Evolutionary conservation across 2,888 invertebrate species (phyloP).

Genomic region (Blera fallax): DNA sequence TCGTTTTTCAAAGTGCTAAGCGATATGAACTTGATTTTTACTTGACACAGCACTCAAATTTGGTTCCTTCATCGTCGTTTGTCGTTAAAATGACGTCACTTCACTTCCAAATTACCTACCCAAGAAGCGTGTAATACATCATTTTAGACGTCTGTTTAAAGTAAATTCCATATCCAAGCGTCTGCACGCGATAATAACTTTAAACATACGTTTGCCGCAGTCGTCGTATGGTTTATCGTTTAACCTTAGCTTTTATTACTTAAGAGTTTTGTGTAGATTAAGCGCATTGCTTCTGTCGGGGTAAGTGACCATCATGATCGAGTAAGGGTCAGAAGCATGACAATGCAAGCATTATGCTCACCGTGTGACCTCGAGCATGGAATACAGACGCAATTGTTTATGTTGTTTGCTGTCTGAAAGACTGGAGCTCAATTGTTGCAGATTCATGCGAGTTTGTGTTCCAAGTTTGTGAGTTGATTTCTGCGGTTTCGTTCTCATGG

Average conservation of each 20-base stretch:
- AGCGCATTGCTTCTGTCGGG: slow-evolving; percentile 26
- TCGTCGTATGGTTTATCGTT: neutral
- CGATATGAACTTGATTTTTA: slow-evolving; percentile 63
- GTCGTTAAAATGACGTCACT: slow-evolving; percentile 51
- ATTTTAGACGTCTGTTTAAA: slow-evolving; percentile 37
- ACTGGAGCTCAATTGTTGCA: neutral
- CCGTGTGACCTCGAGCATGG: slow-evolving; percentile 47
- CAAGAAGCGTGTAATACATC: slow-evolving; percentile 59
- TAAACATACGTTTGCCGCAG: neutral
- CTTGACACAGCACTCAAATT: slow-evolving; percentile 29
- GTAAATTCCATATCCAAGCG: slow-evolving; percentile 26
- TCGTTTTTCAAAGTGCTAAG: slow-evolving; percentile 53
- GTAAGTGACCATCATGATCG: slow-evolving; percentile 55
- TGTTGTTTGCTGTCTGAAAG: neutral
- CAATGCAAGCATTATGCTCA: slow-evolving; percentile 58
- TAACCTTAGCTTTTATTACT: neutral
- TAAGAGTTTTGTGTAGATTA: neutral
- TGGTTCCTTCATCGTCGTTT: slow-evolving; percentile 1
- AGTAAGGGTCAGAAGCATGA: slow-evolving; percentile 60
- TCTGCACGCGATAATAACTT: slow-evolving; percentile 59
- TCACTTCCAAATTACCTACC: slow-evolving; percentile 48
- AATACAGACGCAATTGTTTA: slow-evolving; percentile 48
- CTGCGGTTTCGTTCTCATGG: slow-evolving; percentile 32
- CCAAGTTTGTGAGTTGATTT: neutral
- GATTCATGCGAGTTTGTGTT: neutral